A percentile compares a stretch with the other conserved stretches of the same genome.
phyloP scores from a whole-genome alignment of 2,888 invertebrate genomes.

The Lasioglossum morio region DNA sequence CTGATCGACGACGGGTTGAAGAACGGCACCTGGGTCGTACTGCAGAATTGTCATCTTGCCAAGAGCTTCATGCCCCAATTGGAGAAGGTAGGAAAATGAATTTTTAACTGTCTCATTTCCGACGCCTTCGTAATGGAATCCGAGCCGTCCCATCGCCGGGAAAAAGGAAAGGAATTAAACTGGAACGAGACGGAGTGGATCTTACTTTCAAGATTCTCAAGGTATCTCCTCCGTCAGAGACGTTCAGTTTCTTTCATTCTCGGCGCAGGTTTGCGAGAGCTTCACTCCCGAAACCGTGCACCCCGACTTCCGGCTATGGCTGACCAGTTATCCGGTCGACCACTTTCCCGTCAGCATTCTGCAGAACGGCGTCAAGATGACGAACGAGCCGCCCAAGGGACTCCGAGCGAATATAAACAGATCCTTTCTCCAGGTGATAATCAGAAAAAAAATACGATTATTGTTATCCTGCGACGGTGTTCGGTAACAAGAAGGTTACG shows the following conservation, averaged over 20 bases:
- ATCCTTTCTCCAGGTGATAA: constrained; percentile 88
- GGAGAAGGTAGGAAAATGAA: constrained; percentile 89
- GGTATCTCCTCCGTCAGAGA: neutral
- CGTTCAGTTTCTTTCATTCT: neutral
- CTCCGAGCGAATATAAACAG: constrained; percentile 93
- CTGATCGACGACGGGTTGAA: constrained; percentile 94
- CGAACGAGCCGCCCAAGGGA: constrained; percentile 97
- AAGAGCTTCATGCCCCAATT: constrained; percentile 97
- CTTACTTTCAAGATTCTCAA: neutral
- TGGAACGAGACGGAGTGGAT: neutral
- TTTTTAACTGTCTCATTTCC: neutral
- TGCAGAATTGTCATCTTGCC: constrained; percentile 98
- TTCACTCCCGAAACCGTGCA: constrained; percentile 92
- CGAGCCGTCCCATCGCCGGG: neutral
- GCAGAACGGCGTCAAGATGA: constrained; percentile 98
- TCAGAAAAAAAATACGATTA: neutral
- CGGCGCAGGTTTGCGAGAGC: constrained; percentile 91
- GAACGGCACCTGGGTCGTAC: constrained; percentile 96
- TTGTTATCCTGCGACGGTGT: too few species aligned
- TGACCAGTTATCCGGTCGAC: constrained; percentile 96
- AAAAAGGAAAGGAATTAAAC: neutral
- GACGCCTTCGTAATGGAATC: neutral
- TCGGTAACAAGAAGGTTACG: neutral
- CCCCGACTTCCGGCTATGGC: constrained; percentile 96
- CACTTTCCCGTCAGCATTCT: constrained; percentile 96